A percentile compares a stretch with the other conserved stretches of the same genome.
Conservation (phyloP, 2,797 vertebrate species). For the Aplochiton taeniatus region DNA sequence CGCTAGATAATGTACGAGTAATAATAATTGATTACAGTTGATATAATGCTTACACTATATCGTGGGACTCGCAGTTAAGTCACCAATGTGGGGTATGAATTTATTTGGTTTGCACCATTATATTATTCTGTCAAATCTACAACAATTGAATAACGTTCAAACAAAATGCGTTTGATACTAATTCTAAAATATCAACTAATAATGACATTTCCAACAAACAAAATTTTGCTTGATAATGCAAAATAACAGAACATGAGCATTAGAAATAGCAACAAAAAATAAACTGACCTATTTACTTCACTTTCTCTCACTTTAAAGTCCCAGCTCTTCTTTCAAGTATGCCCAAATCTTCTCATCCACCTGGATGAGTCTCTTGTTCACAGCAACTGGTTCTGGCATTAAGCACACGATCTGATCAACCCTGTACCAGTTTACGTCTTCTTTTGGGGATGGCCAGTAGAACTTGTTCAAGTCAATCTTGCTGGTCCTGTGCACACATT, state of each 20-base stretch:
- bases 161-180: too few species aligned
- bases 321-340: neutral
- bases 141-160: too few species aligned
- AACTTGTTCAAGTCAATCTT: slow-evolving; percentile 7
- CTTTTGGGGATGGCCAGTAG: slow-evolving; percentile 11
- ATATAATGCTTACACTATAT: too few species aligned
- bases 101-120: too few species aligned
- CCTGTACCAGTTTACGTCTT: neutral
- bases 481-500: slow-evolving; percentile 9
- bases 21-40: too few species aligned
- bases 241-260: slow-evolving; percentile 8
- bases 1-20: too few species aligned
- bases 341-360: neutral
- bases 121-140: too few species aligned
- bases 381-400: too few species aligned
- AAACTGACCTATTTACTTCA: neutral
- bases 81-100: too few species aligned
- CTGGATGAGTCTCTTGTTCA: neutral
- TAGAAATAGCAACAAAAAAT: neutral
- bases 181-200: too few species aligned
- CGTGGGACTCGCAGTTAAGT: too few species aligned
- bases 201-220: too few species aligned
- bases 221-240: neutral
- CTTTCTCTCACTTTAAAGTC: neutral
- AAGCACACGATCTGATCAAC: neutral